These are phyloP conservation scores for Mormoops blainvillei DNA, from an alignment of 2,113 vertebrate genomes.

Conservation along the genomic window DNA sequence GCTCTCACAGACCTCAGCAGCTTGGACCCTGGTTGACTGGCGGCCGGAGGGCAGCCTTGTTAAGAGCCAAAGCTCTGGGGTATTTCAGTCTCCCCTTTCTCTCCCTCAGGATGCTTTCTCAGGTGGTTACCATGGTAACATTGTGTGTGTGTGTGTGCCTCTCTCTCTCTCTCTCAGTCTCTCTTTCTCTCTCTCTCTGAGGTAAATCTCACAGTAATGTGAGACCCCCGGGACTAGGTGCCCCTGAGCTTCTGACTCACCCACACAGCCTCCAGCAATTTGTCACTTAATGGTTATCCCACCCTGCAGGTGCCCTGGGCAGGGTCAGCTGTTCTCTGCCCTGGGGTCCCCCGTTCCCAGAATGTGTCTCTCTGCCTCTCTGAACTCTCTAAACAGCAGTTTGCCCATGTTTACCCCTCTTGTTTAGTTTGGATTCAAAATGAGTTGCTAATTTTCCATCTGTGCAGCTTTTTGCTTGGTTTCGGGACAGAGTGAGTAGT, in stretches of 20 bases:
- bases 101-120: not conserved
- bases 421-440: not conserved
- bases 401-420: no score
- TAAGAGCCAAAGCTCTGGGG: not conserved
- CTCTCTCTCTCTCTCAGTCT: no score
- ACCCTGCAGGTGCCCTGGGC: rapidly evolving
- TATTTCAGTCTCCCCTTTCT: no score
- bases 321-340: no score
- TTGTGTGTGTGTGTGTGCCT: no score
- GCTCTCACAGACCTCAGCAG: not conserved
- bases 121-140: no score
- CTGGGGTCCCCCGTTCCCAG: rapidly evolving
- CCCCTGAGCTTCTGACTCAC: not conserved
- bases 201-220: not conserved
- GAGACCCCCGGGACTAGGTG: no score
- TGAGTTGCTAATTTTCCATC: not conserved
- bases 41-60: not conserved
- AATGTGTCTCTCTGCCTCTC: not conserved
- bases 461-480: not conserved
- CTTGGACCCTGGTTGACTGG: not conserved
- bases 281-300: not conserved
- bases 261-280: not conserved
- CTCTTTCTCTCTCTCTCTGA: not conserved
- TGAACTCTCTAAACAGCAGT: rapidly evolving
- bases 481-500: rapidly evolving